These are phyloP conservation scores for Guaruba guarouba DNA, from an alignment of 2,113 vertebrate genomes.

Conservation along the genomic window DNA sequence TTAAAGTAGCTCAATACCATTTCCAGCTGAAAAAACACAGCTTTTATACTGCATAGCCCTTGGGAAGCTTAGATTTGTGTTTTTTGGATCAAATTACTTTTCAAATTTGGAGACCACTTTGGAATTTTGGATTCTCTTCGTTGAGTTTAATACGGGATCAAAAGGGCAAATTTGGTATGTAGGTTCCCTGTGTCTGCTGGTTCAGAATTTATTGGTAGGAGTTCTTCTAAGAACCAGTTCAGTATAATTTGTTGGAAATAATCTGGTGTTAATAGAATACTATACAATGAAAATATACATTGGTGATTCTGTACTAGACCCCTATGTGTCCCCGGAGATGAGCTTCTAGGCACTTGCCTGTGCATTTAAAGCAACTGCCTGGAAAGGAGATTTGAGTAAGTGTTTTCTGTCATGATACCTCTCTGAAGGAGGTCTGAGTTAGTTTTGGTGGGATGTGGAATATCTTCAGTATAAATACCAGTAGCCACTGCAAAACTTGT, in stretches of 20 bases:
- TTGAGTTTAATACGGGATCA: neutral
- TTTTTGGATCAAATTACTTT: conserved; percentile 4
- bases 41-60: neutral
- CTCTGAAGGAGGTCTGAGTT: neutral
- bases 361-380: neutral
- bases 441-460: neutral
- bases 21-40: conserved; percentile 10
- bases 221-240: neutral
- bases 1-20: neutral
- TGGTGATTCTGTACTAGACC: neutral
- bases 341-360: neutral
- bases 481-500: neutral
- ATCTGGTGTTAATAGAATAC: neutral
- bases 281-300: neutral
- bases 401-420: neutral
- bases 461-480: neutral
- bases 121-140: neutral
- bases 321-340: neutral
- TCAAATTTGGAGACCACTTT: neutral
- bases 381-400: neutral
- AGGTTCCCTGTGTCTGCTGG: neutral
- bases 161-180: neutral
- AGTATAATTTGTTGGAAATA: neutral
- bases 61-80: neutral
- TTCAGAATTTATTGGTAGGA: neutral